Percentiles rank a stretch among this genome's conserved stretches.
These are phyloP conservation scores for Seriola quinqueradiata DNA, from an alignment of 2,113 vertebrate genomes.

Conservation along the genomic window DNA sequence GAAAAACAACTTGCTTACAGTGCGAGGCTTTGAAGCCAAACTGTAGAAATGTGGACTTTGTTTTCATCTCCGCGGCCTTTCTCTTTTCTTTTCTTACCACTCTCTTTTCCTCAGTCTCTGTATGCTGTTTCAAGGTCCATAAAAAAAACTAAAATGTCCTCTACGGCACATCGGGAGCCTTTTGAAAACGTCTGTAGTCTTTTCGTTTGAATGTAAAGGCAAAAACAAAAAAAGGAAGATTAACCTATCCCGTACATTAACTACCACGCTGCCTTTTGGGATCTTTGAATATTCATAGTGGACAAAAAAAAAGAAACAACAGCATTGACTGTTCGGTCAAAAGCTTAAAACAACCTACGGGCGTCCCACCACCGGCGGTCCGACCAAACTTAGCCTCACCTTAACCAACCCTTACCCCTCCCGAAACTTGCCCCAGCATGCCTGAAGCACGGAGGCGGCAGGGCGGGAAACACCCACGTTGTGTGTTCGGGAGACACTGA, in stretches of 20 bases:
- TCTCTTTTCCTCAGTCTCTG: background rate
- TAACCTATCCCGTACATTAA: background rate
- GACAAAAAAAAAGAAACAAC: background rate
- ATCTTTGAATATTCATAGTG: background rate
- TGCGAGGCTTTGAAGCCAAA: slow-evolving; percentile 25
- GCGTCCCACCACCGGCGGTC: background rate
- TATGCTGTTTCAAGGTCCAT: background rate
- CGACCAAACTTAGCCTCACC: too few relatives aligned
- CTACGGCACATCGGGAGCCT: background rate
- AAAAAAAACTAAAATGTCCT: background rate
- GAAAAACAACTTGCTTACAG: slow-evolving; percentile 21
- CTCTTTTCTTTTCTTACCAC: background rate
- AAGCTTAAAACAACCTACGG: background rate
- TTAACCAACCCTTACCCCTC: background rate
- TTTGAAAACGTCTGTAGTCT: background rate
- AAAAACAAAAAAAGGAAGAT: background rate
- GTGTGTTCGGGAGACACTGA: background rate
- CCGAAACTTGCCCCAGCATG: background rate
- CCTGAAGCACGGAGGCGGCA: background rate
- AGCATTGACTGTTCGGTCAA: background rate
- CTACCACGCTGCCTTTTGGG: background rate
- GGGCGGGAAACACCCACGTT: background rate
- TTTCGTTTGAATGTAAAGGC: background rate
- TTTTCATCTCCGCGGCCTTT: background rate
- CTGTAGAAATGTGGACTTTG: slow-evolving; percentile 7